A percentile compares a stretch with the other conserved stretches of the same genome.
Conservation (phyloP, 1,140 invertebrate genomes). For the Eriocheir sinensis region DNA sequence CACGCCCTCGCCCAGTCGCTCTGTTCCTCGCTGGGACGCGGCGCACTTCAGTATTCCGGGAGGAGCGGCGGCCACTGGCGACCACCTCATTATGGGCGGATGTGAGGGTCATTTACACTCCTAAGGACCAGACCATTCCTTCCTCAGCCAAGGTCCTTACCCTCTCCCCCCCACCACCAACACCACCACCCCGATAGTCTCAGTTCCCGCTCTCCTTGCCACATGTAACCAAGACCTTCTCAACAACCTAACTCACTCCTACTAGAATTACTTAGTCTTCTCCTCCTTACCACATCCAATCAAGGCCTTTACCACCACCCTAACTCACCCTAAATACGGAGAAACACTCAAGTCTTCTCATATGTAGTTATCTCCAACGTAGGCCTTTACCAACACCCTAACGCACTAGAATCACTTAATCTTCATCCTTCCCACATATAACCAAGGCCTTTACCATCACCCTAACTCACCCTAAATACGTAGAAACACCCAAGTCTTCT, state of each 20-base stretch:
- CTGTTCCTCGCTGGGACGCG: neutral
- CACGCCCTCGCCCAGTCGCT: neutral
- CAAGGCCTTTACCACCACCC: neutral
- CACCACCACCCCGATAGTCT: neutral
- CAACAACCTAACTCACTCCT: neutral
- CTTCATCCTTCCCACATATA: neutral
- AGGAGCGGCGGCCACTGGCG: constrained; percentile 3
- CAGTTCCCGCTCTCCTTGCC: neutral
- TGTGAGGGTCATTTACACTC: constrained; percentile 50
- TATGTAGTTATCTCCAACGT: no score
- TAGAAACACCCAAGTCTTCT: no score
- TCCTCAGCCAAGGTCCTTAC: neutral
- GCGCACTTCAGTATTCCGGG: neutral
- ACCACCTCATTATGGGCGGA: constrained; percentile 57
- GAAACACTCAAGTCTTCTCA: no score
- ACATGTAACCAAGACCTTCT: neutral
- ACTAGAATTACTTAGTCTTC: neutral
- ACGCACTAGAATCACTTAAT: neutral
- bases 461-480: no score
- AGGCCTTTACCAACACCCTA: neutral
- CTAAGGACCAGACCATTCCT: neutral
- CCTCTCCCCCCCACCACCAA: neutral
- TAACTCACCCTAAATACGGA: no score
- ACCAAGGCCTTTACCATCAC: neutral
- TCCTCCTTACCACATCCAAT: neutral